A percentile compares a stretch with the other conserved stretches of the same genome.
Evolutionary conservation across 2,113 vertebrate species (phyloP).

Genomic region (Silurus glanis): DNA sequence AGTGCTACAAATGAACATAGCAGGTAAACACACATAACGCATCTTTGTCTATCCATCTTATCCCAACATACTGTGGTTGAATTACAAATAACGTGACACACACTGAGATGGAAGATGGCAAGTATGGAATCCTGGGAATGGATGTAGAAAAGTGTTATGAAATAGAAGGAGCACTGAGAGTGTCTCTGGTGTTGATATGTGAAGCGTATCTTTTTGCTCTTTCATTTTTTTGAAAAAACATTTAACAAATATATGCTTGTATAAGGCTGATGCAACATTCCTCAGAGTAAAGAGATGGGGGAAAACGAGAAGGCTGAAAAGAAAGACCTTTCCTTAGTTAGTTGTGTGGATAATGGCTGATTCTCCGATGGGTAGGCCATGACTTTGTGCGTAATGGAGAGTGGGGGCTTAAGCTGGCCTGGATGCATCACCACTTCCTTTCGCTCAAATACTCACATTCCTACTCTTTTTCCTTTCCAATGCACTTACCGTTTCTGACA

Average conservation of each 20-base stretch:
- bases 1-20: not conserved
- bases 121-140: constrained; percentile 28
- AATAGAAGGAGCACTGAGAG: not conserved
- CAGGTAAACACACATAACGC: not conserved
- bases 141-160: constrained; percentile 11
- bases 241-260: constrained; percentile 15
- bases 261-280: constrained; percentile 1
- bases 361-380: constrained; percentile 36
- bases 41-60: not conserved
- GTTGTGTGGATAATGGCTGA: constrained; percentile 51
- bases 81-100: not conserved
- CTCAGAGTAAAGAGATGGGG: not conserved
- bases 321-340: constrained; percentile 42
- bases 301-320: not conserved
- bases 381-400: constrained; percentile 43
- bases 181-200: not conserved
- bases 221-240: not conserved
- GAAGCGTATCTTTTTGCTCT: constrained; percentile 6
- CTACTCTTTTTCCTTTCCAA: not conserved
- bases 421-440: constrained; percentile 44
- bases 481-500: not conserved
- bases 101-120: constrained; percentile 18
- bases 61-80: constrained; percentile 29
- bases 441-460: constrained; percentile 26
- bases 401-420: constrained; percentile 43